phyloP scores from a whole-genome alignment of 2,113 vertebrate genomes.

The Pundamilia nyererei region DNA sequence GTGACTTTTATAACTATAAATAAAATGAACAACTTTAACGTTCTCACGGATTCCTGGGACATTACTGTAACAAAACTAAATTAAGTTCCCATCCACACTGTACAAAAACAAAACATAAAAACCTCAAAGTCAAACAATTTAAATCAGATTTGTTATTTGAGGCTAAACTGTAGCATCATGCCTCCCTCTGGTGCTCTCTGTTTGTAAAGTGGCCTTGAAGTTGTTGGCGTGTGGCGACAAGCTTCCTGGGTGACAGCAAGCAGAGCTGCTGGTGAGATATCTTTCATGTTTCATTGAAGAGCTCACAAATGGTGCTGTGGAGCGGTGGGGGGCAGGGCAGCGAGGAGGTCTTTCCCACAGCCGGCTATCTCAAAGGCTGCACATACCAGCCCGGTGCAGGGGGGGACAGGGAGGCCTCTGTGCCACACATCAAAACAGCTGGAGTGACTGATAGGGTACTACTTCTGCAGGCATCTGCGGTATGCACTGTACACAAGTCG shows the following conservation, averaged over 20 bases:
- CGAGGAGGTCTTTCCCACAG: slow-evolving; percentile 48
- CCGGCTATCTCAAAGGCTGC: slow-evolving; percentile 53
- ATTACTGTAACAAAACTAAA: neutral
- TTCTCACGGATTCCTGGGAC: neutral
- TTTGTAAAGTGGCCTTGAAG: neutral
- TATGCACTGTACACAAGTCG: slow-evolving; percentile 63
- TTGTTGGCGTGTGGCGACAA: neutral
- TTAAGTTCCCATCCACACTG: neutral
- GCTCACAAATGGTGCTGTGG: slow-evolving; percentile 45
- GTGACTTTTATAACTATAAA: neutral
- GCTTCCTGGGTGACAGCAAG: slow-evolving; percentile 7
- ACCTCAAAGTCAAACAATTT: neutral
- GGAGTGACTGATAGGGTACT: slow-evolving; percentile 62
- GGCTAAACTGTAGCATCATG: neutral
- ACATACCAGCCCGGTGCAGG: slow-evolving; percentile 20
- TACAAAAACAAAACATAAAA: neutral
- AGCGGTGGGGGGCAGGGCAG: neutral
- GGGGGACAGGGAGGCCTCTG: slow-evolving; percentile 53
- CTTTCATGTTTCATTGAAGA: slow-evolving; percentile 40
- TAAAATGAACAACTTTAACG: neutral
- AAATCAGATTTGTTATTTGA: neutral
- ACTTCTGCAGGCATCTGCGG: slow-evolving; percentile 54
- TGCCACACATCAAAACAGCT: slow-evolving; percentile 63
- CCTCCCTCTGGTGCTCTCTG: neutral
- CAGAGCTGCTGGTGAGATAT: slow-evolving; percentile 21